A percentile compares a stretch with the other conserved stretches of the same genome.
These are phyloP conservation scores for Epizoanthus scotinus DNA, from an alignment of 92 coral and sea anemone genomes.

Conservation along the genomic window DNA sequence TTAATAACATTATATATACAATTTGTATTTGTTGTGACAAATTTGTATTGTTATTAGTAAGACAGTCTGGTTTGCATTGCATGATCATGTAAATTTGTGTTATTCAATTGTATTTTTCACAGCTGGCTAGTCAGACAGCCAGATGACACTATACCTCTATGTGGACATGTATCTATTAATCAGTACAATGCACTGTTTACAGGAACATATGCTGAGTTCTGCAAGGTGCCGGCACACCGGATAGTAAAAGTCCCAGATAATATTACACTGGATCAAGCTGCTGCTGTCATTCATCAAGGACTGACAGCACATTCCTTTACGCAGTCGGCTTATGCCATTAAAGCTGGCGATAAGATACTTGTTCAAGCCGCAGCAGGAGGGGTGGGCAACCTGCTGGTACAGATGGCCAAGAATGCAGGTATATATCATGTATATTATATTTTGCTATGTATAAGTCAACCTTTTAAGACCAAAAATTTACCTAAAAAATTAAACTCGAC, in stretches of 20 bases:
- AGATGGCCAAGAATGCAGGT: conserved; percentile 80
- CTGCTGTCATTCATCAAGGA: conserved; percentile 75
- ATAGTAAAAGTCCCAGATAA: conserved; percentile 60
- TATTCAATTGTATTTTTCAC: too few relatives aligned
- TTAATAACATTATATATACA: too few relatives aligned
- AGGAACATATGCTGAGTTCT: conserved; percentile 73
- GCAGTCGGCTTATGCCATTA: conserved; percentile 55
- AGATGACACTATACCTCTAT: too few relatives aligned
- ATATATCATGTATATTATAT: neutral
- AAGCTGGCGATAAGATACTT: conserved; percentile 62
- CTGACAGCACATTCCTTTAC: conserved; percentile 72
- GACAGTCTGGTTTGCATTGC: too few relatives aligned
- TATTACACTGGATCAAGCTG: conserved; percentile 71
- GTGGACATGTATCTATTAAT: too few relatives aligned
- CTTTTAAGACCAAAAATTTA: too few relatives aligned
- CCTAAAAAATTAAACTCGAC: too few relatives aligned
- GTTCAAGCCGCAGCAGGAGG: conserved; percentile 83
- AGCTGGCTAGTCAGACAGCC: too few relatives aligned
- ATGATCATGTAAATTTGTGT: too few relatives aligned
- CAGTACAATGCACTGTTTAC: neutral
- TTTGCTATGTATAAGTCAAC: too few relatives aligned
- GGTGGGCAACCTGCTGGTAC: conserved; percentile 69
- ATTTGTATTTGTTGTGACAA: too few relatives aligned
- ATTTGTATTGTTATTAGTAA: too few relatives aligned
- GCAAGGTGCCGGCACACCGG: conserved; percentile 60